Evolutionary conservation across 35 echinoderm and acorn worm genomes (phyloP).

Genomic region (Apostichopus parvimensis): DNA sequence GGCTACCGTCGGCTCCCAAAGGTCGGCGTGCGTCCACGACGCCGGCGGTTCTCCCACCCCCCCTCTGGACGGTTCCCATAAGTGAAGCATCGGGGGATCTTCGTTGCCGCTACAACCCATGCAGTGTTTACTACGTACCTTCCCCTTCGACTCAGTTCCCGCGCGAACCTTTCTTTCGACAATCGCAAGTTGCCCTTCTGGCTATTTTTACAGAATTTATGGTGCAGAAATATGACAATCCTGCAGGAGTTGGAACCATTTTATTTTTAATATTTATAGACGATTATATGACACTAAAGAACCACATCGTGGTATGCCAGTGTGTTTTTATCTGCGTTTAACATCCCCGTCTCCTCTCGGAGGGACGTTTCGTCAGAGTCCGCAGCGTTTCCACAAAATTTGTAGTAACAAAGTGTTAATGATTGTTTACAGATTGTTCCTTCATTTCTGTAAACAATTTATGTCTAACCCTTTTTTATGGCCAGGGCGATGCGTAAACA

Average conservation of each 20-base stretch:
- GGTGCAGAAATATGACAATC: constrained; percentile 54
- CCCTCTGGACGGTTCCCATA: too few species aligned
- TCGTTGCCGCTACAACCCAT: not conserved
- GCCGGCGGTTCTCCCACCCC: too few species aligned
- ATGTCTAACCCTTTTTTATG: not conserved
- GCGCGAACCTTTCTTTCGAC: not conserved
- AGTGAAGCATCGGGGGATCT: not conserved
- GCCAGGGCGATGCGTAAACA: not conserved
- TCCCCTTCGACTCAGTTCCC: not conserved
- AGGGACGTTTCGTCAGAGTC: not conserved
- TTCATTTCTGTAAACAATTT: constrained; percentile 38
- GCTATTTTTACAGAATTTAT: constrained; percentile 46
- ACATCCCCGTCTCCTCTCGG: not conserved
- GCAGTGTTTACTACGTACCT: too few species aligned
- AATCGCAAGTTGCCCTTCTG: constrained; percentile 26
- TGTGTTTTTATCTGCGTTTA: constrained; percentile 40
- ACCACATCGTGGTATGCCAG: constrained; percentile 21
- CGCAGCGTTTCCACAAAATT: not conserved
- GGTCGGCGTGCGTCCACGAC: too few species aligned
- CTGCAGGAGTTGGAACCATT: not conserved
- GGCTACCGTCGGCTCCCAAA: too few species aligned
- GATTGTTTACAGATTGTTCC: constrained; percentile 29
- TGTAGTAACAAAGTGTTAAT: constrained; percentile 4
- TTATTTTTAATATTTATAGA: constrained; percentile 37
- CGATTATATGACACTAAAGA: constrained; percentile 14